phyloP scores from a whole-genome alignment of 2,888 invertebrate species.

The Masnerella sp. region DNA sequence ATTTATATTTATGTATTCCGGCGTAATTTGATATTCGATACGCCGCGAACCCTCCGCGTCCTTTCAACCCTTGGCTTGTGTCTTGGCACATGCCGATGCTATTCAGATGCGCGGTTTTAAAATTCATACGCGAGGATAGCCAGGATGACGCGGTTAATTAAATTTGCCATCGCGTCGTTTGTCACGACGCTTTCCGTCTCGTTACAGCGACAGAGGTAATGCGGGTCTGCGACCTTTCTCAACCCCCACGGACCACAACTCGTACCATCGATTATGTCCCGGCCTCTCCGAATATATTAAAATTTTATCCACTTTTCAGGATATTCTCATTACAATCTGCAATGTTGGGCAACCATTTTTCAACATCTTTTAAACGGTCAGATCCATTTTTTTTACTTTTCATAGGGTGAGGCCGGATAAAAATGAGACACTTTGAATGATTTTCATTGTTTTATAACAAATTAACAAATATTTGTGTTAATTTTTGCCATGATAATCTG shows the following conservation, averaged over 20 bases:
- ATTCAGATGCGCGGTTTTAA: constrained; percentile 62
- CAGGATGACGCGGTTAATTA: constrained; percentile 61
- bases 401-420: no score
- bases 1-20: constrained; percentile 64
- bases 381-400: no score
- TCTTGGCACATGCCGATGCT: constrained; percentile 45
- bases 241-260: constrained; percentile 36
- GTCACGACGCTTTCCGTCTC: constrained; percentile 57
- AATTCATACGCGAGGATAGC: constrained; percentile 63
- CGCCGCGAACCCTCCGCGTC: constrained; percentile 37
- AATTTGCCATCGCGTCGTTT: constrained; percentile 60
- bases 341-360: no score
- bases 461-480: no score
- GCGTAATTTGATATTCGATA: constrained; percentile 64
- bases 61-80: constrained; percentile 37
- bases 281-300: constrained; percentile 31
- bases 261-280: constrained; percentile 34
- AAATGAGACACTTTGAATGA: no score
- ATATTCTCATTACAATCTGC: constrained; percentile 7
- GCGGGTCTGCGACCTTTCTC: constrained; percentile 55
- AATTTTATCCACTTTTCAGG: constrained; percentile 23
- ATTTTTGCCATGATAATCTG: no score
- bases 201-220: constrained; percentile 52
- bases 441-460: no score
- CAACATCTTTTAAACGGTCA: no score